A percentile compares a stretch with the other conserved stretches of the same genome.
Evolutionary conservation across 2,888 invertebrate species (phyloP).

Genomic region (Cerceris rybyensis): DNA sequence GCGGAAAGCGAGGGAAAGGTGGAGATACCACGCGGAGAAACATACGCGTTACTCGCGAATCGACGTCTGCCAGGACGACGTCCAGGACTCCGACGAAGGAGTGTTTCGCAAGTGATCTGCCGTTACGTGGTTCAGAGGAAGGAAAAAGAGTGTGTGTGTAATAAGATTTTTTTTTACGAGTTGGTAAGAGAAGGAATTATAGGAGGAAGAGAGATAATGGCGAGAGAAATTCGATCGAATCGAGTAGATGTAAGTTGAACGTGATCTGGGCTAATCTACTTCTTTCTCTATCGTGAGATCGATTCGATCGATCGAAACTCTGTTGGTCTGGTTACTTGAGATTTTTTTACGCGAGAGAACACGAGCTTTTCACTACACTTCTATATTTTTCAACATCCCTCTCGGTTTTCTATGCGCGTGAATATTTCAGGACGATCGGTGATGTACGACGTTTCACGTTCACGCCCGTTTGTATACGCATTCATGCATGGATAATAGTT

Average conservation of each 20-base stretch:
- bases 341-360: background rate
- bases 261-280: constrained; percentile 50
- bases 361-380: background rate
- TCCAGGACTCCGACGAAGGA: constrained; percentile 31
- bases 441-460: constrained; percentile 12
- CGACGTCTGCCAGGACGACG: constrained; percentile 54
- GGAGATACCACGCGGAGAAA: constrained; percentile 50
- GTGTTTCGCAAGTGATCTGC: constrained; percentile 60
- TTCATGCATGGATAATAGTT: constrained; percentile 72
- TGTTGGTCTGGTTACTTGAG: constrained; percentile 2
- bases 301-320: constrained; percentile 23
- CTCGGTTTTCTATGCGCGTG: background rate
- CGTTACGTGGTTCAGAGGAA: constrained; percentile 33
- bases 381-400: constrained; percentile 3
- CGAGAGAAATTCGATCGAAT: constrained; percentile 7
- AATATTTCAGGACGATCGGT: constrained; percentile 21
- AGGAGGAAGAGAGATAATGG: constrained; percentile 18
- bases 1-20: constrained; percentile 63
- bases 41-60: constrained; percentile 51
- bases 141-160: constrained; percentile 17
- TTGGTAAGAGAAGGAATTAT: background rate
- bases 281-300: constrained; percentile 32
- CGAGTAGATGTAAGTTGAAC: constrained; percentile 42
- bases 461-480: constrained; percentile 56
- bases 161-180: background rate